Evolutionary conservation across 2,888 invertebrate genomes (phyloP).

Genomic region (Tipula confusa): DNA sequence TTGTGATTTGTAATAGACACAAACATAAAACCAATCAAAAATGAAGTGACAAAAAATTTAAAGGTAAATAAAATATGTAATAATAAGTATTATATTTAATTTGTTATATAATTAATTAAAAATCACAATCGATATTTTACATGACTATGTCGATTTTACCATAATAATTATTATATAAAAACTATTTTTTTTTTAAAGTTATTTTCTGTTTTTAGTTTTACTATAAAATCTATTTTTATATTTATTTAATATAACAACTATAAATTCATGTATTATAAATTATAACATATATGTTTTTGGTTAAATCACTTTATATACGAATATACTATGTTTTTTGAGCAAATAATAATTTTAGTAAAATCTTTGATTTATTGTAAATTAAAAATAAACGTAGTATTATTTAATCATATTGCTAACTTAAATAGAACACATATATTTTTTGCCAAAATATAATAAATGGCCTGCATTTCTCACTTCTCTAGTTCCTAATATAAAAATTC

Average conservation of each 20-base stretch:
- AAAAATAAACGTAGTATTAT: background rate
- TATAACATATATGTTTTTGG: background rate
- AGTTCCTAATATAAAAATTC: background rate
- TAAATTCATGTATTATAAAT: background rate
- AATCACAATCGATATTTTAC: slow-evolving; percentile 6
- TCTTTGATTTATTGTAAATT: background rate
- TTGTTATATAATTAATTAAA: background rate
- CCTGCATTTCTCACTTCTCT: background rate
- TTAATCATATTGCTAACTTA: background rate
- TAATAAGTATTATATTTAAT: background rate
- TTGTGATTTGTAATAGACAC: too few relatives aligned
- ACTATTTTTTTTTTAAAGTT: background rate
- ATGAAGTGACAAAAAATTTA: too few relatives aligned
- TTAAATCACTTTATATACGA: background rate
- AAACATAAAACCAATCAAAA: too few relatives aligned
- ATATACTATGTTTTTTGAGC: background rate
- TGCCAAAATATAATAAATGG: background rate
- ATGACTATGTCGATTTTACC: background rate
- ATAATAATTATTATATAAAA: background rate
- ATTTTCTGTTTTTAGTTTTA: background rate
- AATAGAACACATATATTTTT: background rate
- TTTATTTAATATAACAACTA: background rate
- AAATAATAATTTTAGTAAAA: background rate
- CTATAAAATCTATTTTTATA: background rate
- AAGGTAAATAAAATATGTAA: too few relatives aligned